Evolutionary conservation across 1,140 invertebrate species (phyloP), one percentile per base, ranked within the genome.

Genomic region (Atta colombica): DNA sequence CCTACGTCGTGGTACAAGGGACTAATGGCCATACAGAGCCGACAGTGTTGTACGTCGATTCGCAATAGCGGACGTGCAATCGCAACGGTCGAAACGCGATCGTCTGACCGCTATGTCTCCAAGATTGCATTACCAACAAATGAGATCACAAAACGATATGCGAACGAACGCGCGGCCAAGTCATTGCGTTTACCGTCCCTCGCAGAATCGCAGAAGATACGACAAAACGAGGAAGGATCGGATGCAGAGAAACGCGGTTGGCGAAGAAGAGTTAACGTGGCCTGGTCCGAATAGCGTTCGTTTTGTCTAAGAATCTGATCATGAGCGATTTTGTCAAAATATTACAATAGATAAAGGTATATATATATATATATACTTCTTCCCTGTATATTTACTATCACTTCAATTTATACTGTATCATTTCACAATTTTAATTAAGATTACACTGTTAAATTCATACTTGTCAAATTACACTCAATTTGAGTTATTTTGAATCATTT

Each of bases 111-210:
- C 68, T 28, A 80, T 61, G 61, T 65, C 71, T 75, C 84, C 72
- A 28, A 88, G 45, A 68, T 80, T 90, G 58, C 75, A 77, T 81
- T 90, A 77, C 85, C 87, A 90, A 69, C 80, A 92, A 92, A 87
- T 91, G 88, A 91, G 88, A 89, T 91, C 87, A 89, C 90, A 89
- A 89, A 58, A 77, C 66, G 69, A 86, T 81, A 71, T 71, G 78
- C 80, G 85, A 90, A 86, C 69, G 74, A 66, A 91, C 82, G 82
- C 74, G 86, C 63, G 60, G 74, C 66, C 39, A 61, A 61, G 78
- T 89, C 85, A 39, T 55, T 55, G 77, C 77, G 39, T 82, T 53
- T 60, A 18, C 28, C 53, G 53, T 49, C 39, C 39, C 61, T 31
- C 49, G 39, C 49, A 6, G 4, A 63, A 74, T 5, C 60, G 14